Base-by-base conservation (phyloP, 2,113 vertebrate species). In the Prolemur simus region DNA sequence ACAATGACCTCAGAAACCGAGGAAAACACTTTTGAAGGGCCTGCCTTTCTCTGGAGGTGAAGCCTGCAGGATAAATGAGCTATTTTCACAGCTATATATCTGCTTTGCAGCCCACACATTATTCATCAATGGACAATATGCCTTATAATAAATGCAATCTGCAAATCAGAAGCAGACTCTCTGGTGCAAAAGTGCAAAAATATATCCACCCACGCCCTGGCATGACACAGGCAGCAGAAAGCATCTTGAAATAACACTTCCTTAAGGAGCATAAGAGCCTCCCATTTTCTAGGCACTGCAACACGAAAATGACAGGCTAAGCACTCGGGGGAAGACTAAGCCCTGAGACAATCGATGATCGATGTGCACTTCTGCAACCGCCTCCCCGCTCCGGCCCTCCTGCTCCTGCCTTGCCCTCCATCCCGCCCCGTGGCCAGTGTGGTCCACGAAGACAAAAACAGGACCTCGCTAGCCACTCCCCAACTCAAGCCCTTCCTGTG, bases 101-200 rank as follows among this genome's bases (percentile, higher is more conserved):
- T 96, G 91, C 94, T 95, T 25, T 87, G 39, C 73, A 73, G 91
- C 95, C 88, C 89, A 88, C 93, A 56, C 27, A 68, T 84, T 81
- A 96, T 92, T 94, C 95, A 96, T 96, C 80, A 96, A 95, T 94
- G 94, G 78, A 93, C 29, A 89, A 82, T 2, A 56, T 18, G 60
- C 15, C 86, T 45, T 73, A 69, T 89, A 84, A 97, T 68, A 95
- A 83, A 47, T 14, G 84, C 7, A 13, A 86, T 87, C 54, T 95
- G 96, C 96, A 96, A 96, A 89, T 89, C 96, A 95, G 89, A 91
- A 93, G 74, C 91, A 66, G 87, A 49, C 92, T 95, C 60, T 74
- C 86, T 29, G 78, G 89, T 96, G 95, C 93, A 85, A 56, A 94
- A 88, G 87, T 96, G 95, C 93, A 98, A 98, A 98, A 97, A 97